Base-by-base conservation (phyloP, 2,113 vertebrate genomes). In the Clarias gariepinus region DNA sequence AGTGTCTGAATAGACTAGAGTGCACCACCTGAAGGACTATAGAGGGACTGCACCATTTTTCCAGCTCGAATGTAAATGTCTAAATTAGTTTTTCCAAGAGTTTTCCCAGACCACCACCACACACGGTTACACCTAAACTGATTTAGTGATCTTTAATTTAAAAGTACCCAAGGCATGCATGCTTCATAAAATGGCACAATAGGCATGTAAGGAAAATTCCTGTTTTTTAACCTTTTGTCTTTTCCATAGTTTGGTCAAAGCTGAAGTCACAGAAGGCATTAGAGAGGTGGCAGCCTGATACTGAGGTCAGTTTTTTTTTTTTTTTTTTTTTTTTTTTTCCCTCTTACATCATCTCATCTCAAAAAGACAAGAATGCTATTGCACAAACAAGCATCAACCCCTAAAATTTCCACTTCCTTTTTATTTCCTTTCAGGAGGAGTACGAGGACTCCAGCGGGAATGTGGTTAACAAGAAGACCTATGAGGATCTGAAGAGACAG, bases 401-500 rank as follows among this genome's bases (percentile, higher is more conserved):
- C 28, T 8, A 47, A 47, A 47, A 47, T 47, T 30, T 41, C 19
- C 21, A n/a, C 4, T 18, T n/a, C 41, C 0, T 74, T 13, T 11
- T 47, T 74, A 4, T 28, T 6, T 23, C n/a, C 11, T 28, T 87
- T 23, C 90, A 99, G 98, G 98, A 99, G 90, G 98, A 99, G 84
- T 99, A 99, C 0, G 98, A 99, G 91, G 98, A 99, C 91, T 99
- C 98, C 47, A 99, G 96, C 9, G 98, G 98, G 81, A 99, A 99
- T 0, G 98, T 99, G 88, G 98, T 99, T 87, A 99, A 99, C 91
- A 99, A 99, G 92, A 99, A 99, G 94, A 99, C 98, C 0, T 99
- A 99, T 0, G 98, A 99, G 91, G 98, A 99, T 94, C 92, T 99
- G 94, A 99, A 99, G 92, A 96, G 98, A 78, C 98, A 99, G 81